Conservation (phyloP, 2,888 invertebrate genomes). For the Platycheirus rosarum region DNA sequence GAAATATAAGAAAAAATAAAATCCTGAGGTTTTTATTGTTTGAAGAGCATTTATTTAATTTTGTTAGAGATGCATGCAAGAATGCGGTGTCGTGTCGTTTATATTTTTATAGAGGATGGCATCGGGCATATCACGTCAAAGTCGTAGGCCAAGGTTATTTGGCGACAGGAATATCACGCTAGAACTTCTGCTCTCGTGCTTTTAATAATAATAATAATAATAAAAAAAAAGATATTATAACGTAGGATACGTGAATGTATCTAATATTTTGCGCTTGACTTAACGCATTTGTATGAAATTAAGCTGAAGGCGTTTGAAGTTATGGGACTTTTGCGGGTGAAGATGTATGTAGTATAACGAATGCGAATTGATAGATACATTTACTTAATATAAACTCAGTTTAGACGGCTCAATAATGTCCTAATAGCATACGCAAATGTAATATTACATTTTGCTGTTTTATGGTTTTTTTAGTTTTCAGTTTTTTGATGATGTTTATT, state of each 20-base stretch:
- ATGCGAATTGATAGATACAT: too few relatives aligned
- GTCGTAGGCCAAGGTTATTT: constrained; percentile 58
- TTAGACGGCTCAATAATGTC: too few relatives aligned
- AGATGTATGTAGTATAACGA: too few relatives aligned
- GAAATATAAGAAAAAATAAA: neutral
- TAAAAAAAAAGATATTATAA: too few relatives aligned
- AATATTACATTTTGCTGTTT: too few relatives aligned
- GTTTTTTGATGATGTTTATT: too few relatives aligned
- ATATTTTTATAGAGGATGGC: neutral
- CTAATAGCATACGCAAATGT: too few relatives aligned
- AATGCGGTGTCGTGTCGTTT: constrained; percentile 20
- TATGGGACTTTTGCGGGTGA: too few relatives aligned
- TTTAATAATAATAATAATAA: neutral
- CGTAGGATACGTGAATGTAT: neutral
- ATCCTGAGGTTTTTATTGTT: neutral
- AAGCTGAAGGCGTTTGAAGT: too few relatives aligned
- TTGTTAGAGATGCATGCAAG: constrained; percentile 21
- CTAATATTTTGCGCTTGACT: constrained; percentile 3
- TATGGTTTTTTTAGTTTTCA: too few relatives aligned
- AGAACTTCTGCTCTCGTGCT: neutral
- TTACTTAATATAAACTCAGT: too few relatives aligned
- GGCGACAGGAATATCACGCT: constrained; percentile 6
- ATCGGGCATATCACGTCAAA: constrained; percentile 37
- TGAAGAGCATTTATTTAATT: constrained; percentile 12
- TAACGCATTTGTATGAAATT: neutral